Base-by-base conservation (phyloP, 2,888 invertebrate genomes). In the Drosophila fulvimacula region DNA sequence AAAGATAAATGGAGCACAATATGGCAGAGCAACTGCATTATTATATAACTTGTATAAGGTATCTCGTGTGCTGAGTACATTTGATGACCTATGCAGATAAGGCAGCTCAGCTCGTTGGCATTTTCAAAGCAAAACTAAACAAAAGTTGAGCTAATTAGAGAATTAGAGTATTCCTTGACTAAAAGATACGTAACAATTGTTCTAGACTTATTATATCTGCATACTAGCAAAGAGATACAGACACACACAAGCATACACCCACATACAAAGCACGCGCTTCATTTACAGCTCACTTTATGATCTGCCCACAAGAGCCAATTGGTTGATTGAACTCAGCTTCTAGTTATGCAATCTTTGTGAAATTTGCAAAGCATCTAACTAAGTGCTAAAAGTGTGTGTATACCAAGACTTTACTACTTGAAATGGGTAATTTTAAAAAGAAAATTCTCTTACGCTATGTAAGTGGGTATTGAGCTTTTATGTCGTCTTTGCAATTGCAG, bases 11-110 rank as follows among this genome's bases (percentile, higher is more conserved):
- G 0, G 27, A 48, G 24, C 44, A n/a, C 15, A 21, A 42, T 6
- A 19, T 6, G 19, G 11, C 41, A 42, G 19, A 42, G 44, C 15
- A 46, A 46, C 46, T 46, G 46, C 46, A 46, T 24, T 46, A 27
- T 46, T 46, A 27, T 10, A 27, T n/a, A 27, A 46, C 27, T 6
- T 11, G 0, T 3, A 5, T 6, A 17, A 30, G 46, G 10, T 10
- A 27, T 27, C 10, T 11, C 38, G 38, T 38, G 38, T 7, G 38
- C 7, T n/a, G n/a, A n/a, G n/a, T 4, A 17, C 17, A 24, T 48
- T 10, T 27, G 46, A 46, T 46, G n/a, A 10, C 2, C 24, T 10
- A 11, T 5, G 46, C 10, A 46, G 27, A 46, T 46, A 46, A 27
- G 46, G 3, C 5, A 46, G 21, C 13, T 21, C 21, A 7, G 15